Base-by-base conservation (phyloP, 2,797 vertebrate genomes). In the Rachycentron canadum region DNA sequence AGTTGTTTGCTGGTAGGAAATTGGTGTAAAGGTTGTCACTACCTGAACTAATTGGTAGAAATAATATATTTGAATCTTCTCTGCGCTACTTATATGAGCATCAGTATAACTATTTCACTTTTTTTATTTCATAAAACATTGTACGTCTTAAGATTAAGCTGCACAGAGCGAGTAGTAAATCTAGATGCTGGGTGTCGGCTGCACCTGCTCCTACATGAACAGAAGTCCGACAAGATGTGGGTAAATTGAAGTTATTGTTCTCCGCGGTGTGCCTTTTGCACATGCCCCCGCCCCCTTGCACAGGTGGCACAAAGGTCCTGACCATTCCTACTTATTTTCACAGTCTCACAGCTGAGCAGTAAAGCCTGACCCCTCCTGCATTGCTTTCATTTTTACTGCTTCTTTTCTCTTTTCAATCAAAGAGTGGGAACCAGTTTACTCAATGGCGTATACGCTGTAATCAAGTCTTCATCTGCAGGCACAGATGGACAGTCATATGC, bases 161-260 rank as follows among this genome's bases (percentile, higher is more conserved):
- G 59, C 55, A 47, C 36, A 56, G 55, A 65, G 69, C 52, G 65
- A 41, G 83, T 30, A 47, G 59, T 85, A 74, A 56, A 81, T 84
- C 60, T 81, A 47, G 52, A 62, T 80, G 36, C 60, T 63, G 73
- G 61, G 59, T 74, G 73, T 81, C 47, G 71, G 72, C 75, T 77
- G 69, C 84, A 88, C 58, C 82, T 81, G 73, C 61, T 77, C 53
- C 75, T 49, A 7, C 36, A 57, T 28, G 21, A 69, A 58, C 21
- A 65, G 10, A 79, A 62, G 71, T 36, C 71, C 60, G 65, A 66
- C 76, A 73, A 69, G 69, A 85, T 81, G 61, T 86, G 79, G n/a
- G 88, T 87, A 75, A 69, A 86, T 81, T 75, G 23, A 71, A 71
- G 53, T 69, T 72, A 74, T 83, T 88, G 69, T 85, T 86, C 62